These are phyloP conservation scores for Stegana nigrithorax DNA, from an alignment of 2,888 invertebrate genomes.

Conservation along the genomic window DNA sequence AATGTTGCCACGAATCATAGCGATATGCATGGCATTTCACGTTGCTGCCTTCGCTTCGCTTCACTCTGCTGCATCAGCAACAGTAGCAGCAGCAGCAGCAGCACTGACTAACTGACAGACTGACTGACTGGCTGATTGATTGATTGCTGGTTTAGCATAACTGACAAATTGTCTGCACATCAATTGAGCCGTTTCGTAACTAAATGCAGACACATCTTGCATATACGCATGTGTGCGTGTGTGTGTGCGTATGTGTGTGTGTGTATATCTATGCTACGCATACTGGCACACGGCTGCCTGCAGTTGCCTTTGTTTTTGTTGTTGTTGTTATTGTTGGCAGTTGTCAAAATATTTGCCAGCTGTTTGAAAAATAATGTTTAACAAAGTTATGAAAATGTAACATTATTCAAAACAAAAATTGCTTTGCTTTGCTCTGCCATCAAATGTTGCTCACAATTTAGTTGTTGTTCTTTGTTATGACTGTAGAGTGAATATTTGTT, in stretches of 20 bases:
- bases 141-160: conserved; percentile 17
- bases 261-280: no score
- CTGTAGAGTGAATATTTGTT: no score
- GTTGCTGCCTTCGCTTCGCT: neutral
- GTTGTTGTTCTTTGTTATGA: no score
- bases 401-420: no score
- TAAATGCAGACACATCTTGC: neutral
- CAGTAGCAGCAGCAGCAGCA: no score
- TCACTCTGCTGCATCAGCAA: neutral
- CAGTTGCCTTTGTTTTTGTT: conserved; percentile 8
- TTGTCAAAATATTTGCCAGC: no score
- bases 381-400: no score
- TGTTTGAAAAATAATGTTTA: no score
- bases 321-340: neutral
- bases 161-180: conserved; percentile 30
- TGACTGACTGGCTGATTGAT: conserved; percentile 11
- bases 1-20: neutral
- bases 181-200: conserved; percentile 20
- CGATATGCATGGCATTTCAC: neutral
- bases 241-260: neutral
- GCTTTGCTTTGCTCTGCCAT: no score
- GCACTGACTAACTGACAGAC: neutral
- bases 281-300: neutral
- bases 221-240: neutral
- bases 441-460: no score